These are phyloP conservation scores for Gymnobelideus leadbeateri DNA, from an alignment of 2,113 vertebrate genomes.

Conservation along the genomic window DNA sequence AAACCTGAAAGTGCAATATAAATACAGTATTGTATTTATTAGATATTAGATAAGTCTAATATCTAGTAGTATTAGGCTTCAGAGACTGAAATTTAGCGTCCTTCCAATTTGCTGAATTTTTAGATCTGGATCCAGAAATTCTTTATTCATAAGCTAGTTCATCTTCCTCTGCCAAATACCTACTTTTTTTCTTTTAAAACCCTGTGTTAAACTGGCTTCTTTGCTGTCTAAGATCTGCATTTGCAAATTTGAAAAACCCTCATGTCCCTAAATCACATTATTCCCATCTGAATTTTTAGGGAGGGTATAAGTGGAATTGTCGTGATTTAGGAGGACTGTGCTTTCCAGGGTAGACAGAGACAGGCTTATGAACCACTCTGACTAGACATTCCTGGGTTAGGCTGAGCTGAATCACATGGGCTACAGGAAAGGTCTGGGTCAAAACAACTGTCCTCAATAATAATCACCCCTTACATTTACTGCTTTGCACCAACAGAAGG, in stretches of 20 bases:
- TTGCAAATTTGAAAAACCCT: slow-evolving; percentile 45
- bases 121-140: slow-evolving; percentile 45
- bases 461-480: neutral
- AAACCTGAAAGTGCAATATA: neutral
- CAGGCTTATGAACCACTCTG: neutral
- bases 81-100: slow-evolving; percentile 34
- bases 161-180: slow-evolving; percentile 35
- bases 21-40: neutral
- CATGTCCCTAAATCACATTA: neutral
- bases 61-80: neutral
- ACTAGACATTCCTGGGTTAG: neutral
- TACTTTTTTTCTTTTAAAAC: neutral
- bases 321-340: neutral
- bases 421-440: slow-evolving; percentile 13
- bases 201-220: slow-evolving; percentile 21
- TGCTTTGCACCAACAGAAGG: neutral
- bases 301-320: neutral
- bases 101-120: slow-evolving; percentile 50
- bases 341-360: slow-evolving; percentile 15
- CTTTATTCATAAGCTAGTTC: slow-evolving; percentile 45
- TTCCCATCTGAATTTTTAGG: neutral
- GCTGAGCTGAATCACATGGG: neutral
- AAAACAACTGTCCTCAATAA: neutral
- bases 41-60: too few species aligned
- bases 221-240: neutral